Base-by-base conservation (phyloP, 1,140 invertebrate genomes). In the Drosophila sp. region DNA sequence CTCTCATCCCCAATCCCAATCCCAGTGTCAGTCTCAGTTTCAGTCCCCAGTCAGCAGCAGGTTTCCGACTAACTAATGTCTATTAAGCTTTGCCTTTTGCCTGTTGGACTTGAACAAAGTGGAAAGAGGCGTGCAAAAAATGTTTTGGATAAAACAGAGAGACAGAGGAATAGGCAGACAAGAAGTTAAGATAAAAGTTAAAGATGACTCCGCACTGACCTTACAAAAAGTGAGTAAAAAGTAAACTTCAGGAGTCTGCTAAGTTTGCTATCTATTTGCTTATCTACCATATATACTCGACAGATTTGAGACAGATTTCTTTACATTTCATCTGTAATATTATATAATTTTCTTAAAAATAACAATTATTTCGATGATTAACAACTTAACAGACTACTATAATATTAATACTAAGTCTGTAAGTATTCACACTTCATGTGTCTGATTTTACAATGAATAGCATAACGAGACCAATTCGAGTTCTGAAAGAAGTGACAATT, bases 31-130 rank as follows among this genome's bases (percentile, higher is more conserved):
- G 16, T 11, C 6, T 7, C 43, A 43, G 16, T 1, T 9, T 7
- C 48, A 41, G 32, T 29, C 36, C 25, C 2, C 46, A 32, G 7
- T 50, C 29, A 13, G 27, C 48, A 54, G 59, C 61, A 66, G 43
- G 34, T 65, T 54, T 62, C n/a, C 32, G 2, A n/a, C 11, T 11
- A 65, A 65, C 61, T 50, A 56, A 64, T 71, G 61, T 64, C 61
- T 65, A 56, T 50, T 50, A 40, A 38, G 25, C 46, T 41, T 36
- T 62, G 57, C 57, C 48, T 70, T 70, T 70, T 40, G 43, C 38
- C 62, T 18, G 38, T 25, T 67, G 27, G 16, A 53, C 61, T 32
- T 45, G 34, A 58, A 25, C 43, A 57, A 7, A 58, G 51, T 32
- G 25, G 6, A 18, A 45, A 48, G 16, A 25, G 34, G 34, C 34